Evolutionary conservation across 2,113 vertebrate species (phyloP), one percentile per base, ranked within the genome.

Genomic region (Microcebus ravelobensis): DNA sequence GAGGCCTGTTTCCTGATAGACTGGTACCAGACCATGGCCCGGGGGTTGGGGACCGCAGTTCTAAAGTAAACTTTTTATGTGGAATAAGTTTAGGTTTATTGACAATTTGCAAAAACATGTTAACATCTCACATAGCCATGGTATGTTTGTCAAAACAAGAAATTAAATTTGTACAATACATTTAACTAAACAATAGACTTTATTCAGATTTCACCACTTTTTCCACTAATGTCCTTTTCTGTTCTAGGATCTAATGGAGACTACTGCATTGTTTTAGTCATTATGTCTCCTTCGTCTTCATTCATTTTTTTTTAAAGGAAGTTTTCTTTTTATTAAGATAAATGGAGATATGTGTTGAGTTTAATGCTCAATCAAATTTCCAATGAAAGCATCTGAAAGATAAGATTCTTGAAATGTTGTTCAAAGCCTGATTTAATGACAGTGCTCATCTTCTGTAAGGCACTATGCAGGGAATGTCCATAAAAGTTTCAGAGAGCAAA

Each of bases 311-410:
- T 95, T 95, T 71, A 79, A 93, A 92, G 52, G 18, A 87, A 55
- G 27, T 9, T 83, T 81, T 82, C 8, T 84, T 82, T 86, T 88
- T 45, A 85, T 95, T 73, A 94, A 95, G 83, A 95, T 39, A 81
- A 93, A 96, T 83, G 55, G 55, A 92, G 48, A 70, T 11, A 68
- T 70, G 5, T 27, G 39, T 14, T 79, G 2, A 45, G 39, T 87
- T 89, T 93, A 79, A 45, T 29, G 3, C 6, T 87, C 65, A 48
- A 59, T 87, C 57, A 88, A 95, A 55, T 96, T 95, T 96, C n/a
- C 65, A 89, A 95, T 59, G 82, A 36, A 63, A 95, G 50, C 77
- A 59, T 73, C 45, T 93, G 81, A 80, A 96, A 90, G 39, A 67
- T 70, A 13, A 73, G 17, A 18, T 71, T 93, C 85, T 87, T 71